Percentiles rank a stretch among this genome's conserved stretches.
These are phyloP conservation scores for Choloepus hoffmanni DNA, from an alignment of 2,113 vertebrate species.

Conservation along the genomic window DNA sequence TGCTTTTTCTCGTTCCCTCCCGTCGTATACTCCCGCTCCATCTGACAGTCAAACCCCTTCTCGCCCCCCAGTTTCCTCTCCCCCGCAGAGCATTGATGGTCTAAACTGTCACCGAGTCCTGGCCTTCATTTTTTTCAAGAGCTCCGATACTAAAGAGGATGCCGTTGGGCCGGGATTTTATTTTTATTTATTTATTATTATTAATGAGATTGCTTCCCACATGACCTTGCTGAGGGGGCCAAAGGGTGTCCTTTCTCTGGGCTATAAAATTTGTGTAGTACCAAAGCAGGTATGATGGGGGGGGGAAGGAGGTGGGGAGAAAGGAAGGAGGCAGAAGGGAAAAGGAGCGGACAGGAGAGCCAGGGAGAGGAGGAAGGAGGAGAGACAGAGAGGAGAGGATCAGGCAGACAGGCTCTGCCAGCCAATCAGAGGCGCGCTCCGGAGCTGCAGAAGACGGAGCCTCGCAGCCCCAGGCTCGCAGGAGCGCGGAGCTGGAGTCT, in stretches of 20 bases:
- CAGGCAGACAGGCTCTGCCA: conserved; percentile 77
- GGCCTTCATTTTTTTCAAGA: conserved; percentile 73
- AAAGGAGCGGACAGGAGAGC: neutral
- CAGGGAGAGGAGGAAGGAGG: conserved; percentile 60
- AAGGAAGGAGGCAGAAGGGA: neutral
- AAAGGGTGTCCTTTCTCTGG: neutral
- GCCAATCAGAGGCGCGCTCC: conserved; percentile 86
- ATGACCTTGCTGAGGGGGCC: conserved; percentile 47
- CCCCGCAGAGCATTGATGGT: conserved; percentile 61
- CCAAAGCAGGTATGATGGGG: conserved; percentile 40
- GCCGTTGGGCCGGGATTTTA: conserved; percentile 34
- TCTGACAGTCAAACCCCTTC: conserved; percentile 67
- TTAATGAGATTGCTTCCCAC: neutral
- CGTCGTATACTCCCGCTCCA: conserved; percentile 62
- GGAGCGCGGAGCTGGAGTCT: conserved; percentile 77
- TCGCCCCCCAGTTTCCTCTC: conserved; percentile 2
- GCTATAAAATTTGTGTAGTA: conserved; percentile 13
- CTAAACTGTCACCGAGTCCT: conserved; percentile 71
- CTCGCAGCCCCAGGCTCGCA: conserved; percentile 78
- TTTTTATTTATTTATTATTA: neutral
- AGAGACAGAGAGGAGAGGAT: conserved; percentile 61
- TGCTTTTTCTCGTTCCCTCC: conserved; percentile 34
- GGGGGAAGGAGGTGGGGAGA: neutral
- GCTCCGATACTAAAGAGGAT: conserved; percentile 13
- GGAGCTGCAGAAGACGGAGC: conserved; percentile 86